A percentile compares a stretch with the other conserved stretches of the same genome.
phyloP scores from a whole-genome alignment of 37 sponge, comb jelly and placozoan species.

The Spongilla lacustris region DNA sequence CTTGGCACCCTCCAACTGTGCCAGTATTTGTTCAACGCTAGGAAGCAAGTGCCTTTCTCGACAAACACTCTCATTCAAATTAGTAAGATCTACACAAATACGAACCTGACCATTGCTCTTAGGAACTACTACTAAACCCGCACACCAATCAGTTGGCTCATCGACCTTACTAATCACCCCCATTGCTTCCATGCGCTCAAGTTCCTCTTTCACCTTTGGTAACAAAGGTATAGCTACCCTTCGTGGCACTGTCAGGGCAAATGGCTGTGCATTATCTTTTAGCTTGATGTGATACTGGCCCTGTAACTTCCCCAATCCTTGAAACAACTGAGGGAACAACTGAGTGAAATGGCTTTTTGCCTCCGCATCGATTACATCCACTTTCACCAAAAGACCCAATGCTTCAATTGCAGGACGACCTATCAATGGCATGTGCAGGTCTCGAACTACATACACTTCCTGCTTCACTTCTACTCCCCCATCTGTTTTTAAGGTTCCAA shows the following conservation, averaged over 20 bases:
- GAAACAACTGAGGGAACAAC: constrained; percentile 31
- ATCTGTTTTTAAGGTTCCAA: background rate
- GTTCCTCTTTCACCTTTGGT: constrained; percentile 13
- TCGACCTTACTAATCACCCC: constrained; percentile 26
- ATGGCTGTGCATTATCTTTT: constrained; percentile 6
- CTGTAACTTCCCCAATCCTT: constrained; percentile 24
- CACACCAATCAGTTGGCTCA: constrained; percentile 39
- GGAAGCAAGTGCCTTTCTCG: constrained; percentile 34
- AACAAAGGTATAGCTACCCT: constrained; percentile 17
- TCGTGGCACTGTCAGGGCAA: constrained; percentile 24
- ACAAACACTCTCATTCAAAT: constrained; percentile 40
- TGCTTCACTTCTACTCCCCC: background rate
- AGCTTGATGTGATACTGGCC: constrained; percentile 20
- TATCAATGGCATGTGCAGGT: background rate
- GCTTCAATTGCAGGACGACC: constrained; percentile 30
- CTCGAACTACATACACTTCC: background rate
- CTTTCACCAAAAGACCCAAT: constrained; percentile 5
- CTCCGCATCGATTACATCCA: background rate
- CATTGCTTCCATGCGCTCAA: constrained; percentile 34
- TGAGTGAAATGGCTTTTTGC: background rate
- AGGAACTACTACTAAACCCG: constrained; percentile 38
- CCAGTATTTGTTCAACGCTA: constrained; percentile 44
- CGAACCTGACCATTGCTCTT: constrained; percentile 14
- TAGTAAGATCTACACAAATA: constrained; percentile 53
- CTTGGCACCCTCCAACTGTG: constrained; percentile 19